Percentiles rank a stretch among this genome's conserved stretches.
Conservation (phyloP, 2,888 invertebrate species). For the Machimus rusticus region DNA sequence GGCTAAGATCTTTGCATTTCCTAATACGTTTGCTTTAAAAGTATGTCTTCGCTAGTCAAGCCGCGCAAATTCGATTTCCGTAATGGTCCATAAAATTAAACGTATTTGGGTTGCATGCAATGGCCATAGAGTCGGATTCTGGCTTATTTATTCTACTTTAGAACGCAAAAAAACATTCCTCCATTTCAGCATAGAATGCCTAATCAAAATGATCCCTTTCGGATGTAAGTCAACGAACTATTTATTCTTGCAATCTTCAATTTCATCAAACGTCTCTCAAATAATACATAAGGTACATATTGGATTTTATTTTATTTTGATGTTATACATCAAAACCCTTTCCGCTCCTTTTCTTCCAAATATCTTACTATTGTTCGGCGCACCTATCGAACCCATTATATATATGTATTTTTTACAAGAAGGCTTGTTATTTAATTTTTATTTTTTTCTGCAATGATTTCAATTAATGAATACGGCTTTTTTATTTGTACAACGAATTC, state of each 20-base stretch:
- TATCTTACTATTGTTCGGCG: background rate
- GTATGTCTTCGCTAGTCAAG: too few relatives aligned
- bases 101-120: background rate
- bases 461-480: too few relatives aligned
- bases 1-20: too few relatives aligned
- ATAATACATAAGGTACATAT: background rate
- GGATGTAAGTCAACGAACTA: background rate
- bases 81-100: too few relatives aligned
- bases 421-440: too few relatives aligned
- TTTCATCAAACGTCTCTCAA: background rate
- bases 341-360: background rate
- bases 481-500: too few relatives aligned
- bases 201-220: background rate
- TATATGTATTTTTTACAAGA: too few relatives aligned
- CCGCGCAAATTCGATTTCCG: too few relatives aligned
- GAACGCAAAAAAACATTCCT: background rate
- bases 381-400: background rate
- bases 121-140: background rate
- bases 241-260: background rate
- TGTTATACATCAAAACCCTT: background rate
- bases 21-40: too few relatives aligned
- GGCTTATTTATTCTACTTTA: background rate
- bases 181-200: background rate
- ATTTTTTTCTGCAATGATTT: too few relatives aligned
- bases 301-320: background rate